phyloP scores from a whole-genome alignment of 2,888 invertebrate genomes.

The Ophion obscuratus region DNA sequence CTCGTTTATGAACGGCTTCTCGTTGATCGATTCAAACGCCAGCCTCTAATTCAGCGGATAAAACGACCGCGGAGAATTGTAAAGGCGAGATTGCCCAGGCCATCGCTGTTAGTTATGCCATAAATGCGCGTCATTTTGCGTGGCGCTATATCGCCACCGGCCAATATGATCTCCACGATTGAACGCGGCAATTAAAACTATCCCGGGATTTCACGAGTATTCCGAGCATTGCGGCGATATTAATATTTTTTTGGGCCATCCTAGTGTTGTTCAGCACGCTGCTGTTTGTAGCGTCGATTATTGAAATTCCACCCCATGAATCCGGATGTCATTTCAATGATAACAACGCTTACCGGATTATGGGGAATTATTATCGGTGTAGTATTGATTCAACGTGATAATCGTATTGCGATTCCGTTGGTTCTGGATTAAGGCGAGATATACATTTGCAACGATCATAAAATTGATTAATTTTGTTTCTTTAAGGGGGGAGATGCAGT shows the following conservation, averaged over 20 bases:
- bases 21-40: conserved; percentile 30
- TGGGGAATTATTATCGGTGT: neutral
- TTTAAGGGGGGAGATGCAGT: too few relatives aligned
- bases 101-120: conserved; percentile 18
- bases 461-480: too few relatives aligned
- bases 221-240: neutral
- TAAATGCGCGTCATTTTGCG: conserved; percentile 6
- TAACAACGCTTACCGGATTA: neutral
- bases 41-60: conserved; percentile 23
- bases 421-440: too few relatives aligned
- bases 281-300: neutral
- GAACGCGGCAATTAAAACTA: conserved; percentile 22
- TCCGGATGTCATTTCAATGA: conserved; percentile 10
- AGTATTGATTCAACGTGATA: neutral
- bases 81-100: conserved; percentile 37
- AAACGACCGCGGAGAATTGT: conserved; percentile 20
- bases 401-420: too few relatives aligned
- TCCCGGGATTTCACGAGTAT: neutral
- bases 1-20: conserved; percentile 16
- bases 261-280: neutral
- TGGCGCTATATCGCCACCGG: neutral
- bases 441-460: too few relatives aligned
- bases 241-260: conserved; percentile 14
- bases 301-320: neutral
- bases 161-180: neutral